Evolutionary conservation across 2,113 vertebrate genomes (phyloP).

Genomic region (Candoia aspera): DNA sequence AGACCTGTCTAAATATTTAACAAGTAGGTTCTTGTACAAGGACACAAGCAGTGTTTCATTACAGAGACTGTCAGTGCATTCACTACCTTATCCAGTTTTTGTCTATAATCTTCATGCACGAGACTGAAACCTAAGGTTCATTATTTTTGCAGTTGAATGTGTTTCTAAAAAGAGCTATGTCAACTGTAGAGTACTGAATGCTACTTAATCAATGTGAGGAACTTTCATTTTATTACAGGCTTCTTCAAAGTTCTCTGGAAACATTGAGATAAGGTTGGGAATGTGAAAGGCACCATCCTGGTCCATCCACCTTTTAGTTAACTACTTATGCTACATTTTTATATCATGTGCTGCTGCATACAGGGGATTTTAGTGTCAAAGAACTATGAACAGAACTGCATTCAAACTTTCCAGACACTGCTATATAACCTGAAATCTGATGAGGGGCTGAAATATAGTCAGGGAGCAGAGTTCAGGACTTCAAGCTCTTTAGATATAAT

Average conservation of each 20-base stretch:
- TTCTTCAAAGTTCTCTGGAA: slow-evolving; percentile 4
- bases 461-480: not conserved
- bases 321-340: not conserved
- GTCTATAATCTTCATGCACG: not conserved
- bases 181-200: not conserved
- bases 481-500: not conserved
- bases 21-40: slow-evolving; percentile 33
- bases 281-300: not conserved
- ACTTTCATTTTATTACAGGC: not conserved
- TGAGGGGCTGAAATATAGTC: not conserved
- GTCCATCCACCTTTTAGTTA: not conserved
- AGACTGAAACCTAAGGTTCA: not conserved
- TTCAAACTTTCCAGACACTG: not conserved
- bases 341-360: not conserved
- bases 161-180: slow-evolving; percentile 18
- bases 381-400: not conserved
- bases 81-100: not conserved
- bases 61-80: slow-evolving; percentile 1
- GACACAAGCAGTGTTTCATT: slow-evolving; percentile 30
- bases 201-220: not conserved
- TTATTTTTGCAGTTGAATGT: slow-evolving; percentile 2
- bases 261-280: too few relatives aligned
- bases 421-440: not conserved
- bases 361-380: not conserved
- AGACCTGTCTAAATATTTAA: slow-evolving; percentile 16